Base-by-base conservation (phyloP, 2,113 vertebrate genomes). In the Dicentrarchus labrax region DNA sequence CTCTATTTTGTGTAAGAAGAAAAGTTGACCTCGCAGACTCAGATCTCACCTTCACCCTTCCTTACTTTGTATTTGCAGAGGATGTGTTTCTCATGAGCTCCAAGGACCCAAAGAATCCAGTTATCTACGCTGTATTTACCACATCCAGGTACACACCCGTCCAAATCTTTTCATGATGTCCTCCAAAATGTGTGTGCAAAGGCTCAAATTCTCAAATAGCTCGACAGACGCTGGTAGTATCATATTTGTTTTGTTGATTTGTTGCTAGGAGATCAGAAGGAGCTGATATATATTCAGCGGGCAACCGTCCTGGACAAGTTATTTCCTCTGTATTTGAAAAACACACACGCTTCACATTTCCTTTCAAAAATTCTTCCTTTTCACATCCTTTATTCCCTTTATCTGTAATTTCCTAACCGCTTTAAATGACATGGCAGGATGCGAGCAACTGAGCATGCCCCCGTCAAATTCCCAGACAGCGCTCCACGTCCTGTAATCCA, bases 21-120 rank as follows among this genome's bases (percentile, higher is more conserved):
- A 38, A 65, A 59, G 15, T 36, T 38, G 11, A 57, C 43, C 30
- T 51, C 0, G 21, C 19, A 43, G 6, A 22, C 12, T 48, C 53
- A 48, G 71, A 4, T 2, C 19, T 72, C 6, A 56, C 73, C 69
- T 43, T 87, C 39, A 56, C 50, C 2, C 15, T 0, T 45, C 69
- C 0, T 53, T 38, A 39, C 65, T 75, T 74, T 72, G 3, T 59
- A 4, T 90, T 94, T 84, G 86, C 93, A 99, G 98, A 99, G 96
- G 98, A 99, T 24, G 96, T 99, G 48, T 99, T 97, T 92, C 92
- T 99, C 85, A 99, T 99, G 98, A 99, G 96, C 92, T 97, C 97
- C 75, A 99, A 99, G 94, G 98, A 99, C 86, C 97, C 97, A 21
- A 99, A 98, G 96, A 99, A 98, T 89, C 98, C 98, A 39, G 91